These are phyloP conservation scores for Phaethornis superciliosus DNA, from an alignment of 2,113 vertebrate species.

Conservation along the genomic window DNA sequence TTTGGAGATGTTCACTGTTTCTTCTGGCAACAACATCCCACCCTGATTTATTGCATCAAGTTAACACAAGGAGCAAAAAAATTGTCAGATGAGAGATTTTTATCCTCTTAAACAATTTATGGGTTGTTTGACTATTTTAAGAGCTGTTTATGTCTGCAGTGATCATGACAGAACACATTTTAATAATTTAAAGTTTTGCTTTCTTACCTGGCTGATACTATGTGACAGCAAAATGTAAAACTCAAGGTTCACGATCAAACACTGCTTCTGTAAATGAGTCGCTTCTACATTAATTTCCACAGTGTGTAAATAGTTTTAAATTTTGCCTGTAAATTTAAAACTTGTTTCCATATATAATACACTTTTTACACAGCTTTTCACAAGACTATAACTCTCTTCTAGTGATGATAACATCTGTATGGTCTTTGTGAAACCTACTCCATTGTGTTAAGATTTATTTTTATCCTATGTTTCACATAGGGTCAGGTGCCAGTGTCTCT, in stretches of 20 bases:
- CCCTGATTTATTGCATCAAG: fast-evolving
- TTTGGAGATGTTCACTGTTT: neutral
- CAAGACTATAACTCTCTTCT: neutral
- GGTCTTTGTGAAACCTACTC: neutral
- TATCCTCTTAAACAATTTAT: neutral
- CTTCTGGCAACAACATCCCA: neutral
- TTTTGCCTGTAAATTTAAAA: neutral
- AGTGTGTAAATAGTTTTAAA: neutral
- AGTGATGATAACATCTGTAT: neutral
- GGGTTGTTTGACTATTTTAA: neutral
- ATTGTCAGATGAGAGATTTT: neutral
- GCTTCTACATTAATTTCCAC: neutral
- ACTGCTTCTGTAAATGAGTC: neutral
- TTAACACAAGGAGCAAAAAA: neutral
- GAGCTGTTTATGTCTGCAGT: neutral
- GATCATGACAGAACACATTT: neutral
- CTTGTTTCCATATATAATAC: neutral
- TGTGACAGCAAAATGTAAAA: neutral
- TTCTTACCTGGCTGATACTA: neutral
- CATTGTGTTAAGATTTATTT: neutral
- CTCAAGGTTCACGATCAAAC: neutral
- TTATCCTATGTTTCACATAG: neutral
- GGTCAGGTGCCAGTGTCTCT: neutral
- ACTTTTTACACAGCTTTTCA: neutral
- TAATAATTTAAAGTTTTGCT: neutral